A percentile compares a stretch with the other conserved stretches of the same genome.
phyloP scores from a whole-genome alignment of 2,113 vertebrate species.

The Ptyas mucosa region DNA sequence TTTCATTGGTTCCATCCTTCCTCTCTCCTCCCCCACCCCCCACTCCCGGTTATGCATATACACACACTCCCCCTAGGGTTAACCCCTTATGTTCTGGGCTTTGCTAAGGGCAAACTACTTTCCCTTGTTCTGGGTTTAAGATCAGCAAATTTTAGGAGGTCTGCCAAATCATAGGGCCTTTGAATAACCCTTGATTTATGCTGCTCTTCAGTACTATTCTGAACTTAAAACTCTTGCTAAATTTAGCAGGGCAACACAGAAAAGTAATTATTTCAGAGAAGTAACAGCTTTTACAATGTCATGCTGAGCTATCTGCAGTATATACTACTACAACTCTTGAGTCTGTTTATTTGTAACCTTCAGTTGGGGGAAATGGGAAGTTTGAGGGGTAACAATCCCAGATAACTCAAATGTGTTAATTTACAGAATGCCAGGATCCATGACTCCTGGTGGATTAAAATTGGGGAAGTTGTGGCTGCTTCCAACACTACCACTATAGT shows the following conservation, averaged over 20 bases:
- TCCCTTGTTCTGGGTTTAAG: not conserved
- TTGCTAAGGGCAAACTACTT: not conserved
- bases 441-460: too few species aligned
- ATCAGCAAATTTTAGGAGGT: not conserved
- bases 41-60: conserved; percentile 38
- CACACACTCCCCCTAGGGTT: conserved; percentile 51
- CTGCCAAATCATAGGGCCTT: not conserved
- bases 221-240: not conserved
- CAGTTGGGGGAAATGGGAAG: not conserved
- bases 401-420: not conserved
- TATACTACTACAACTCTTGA: not conserved
- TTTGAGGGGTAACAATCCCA: not conserved
- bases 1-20: conserved; percentile 50
- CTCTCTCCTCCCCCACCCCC: not conserved
- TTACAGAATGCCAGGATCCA: too few species aligned
- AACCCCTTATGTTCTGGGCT: conserved; percentile 31
- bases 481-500: too few species aligned
- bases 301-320: not conserved
- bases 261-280: not conserved
- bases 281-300: not conserved
- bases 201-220: not conserved
- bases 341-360: not conserved
- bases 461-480: too few species aligned
- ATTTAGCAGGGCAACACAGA: not conserved
- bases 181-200: not conserved